Evolutionary conservation across 2,888 invertebrate genomes (phyloP).

Genomic region (Ephialtes manifestator): DNA sequence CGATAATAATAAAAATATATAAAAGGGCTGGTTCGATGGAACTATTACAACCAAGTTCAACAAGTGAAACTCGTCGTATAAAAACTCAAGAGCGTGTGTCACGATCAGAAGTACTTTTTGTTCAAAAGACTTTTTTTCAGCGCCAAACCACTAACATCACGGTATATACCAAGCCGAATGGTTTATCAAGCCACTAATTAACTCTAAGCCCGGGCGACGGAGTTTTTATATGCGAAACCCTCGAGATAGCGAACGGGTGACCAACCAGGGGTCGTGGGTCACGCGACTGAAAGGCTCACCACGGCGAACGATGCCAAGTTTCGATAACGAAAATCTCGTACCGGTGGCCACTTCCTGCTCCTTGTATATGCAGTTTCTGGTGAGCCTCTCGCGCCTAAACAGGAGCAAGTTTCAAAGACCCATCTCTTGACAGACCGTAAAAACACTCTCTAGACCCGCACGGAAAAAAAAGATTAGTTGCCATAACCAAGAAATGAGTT

Average conservation of each 20-base stretch:
- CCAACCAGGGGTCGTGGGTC: slow-evolving; percentile 37
- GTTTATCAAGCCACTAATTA: slow-evolving; percentile 51
- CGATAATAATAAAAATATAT: background rate
- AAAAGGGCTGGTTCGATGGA: background rate
- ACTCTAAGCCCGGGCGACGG: slow-evolving; percentile 20
- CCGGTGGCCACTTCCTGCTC: slow-evolving; percentile 36
- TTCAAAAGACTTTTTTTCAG: slow-evolving; percentile 9
- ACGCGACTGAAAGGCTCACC: slow-evolving; percentile 49
- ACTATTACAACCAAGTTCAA: slow-evolving; percentile 39
- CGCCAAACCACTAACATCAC: slow-evolving; percentile 37
- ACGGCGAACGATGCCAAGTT: slow-evolving; percentile 43
- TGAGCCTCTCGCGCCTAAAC: background rate
- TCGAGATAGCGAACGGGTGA: slow-evolving; percentile 46
- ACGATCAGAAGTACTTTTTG: slow-evolving; percentile 18
- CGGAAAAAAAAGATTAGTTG: too few species aligned
- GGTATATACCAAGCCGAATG: slow-evolving; percentile 25
- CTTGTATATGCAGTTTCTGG: background rate
- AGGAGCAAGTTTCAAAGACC: background rate
- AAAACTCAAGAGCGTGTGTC: slow-evolving; percentile 27
- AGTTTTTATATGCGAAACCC: slow-evolving; percentile 47
- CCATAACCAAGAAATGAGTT: too few species aligned
- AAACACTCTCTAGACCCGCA: background rate
- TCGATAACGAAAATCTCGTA: slow-evolving; percentile 57
- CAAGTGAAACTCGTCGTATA: slow-evolving; percentile 43
- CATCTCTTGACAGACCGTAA: background rate